Evolutionary conservation across 2,888 invertebrate species (phyloP).

Genomic region (Cryptophagus acutangulus): DNA sequence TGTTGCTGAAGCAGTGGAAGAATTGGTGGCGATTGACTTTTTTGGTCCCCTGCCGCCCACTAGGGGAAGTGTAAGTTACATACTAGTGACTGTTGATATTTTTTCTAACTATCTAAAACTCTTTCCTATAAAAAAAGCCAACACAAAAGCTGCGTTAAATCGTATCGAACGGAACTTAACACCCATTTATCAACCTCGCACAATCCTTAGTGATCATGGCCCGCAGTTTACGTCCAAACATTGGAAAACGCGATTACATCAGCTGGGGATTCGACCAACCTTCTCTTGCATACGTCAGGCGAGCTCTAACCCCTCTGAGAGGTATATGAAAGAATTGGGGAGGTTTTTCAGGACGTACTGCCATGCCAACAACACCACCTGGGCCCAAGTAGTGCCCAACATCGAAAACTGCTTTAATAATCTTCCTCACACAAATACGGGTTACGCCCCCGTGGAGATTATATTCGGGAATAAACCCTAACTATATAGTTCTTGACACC

Average conservation of each 20-base stretch:
- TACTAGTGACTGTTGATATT: slow-evolving; percentile 12
- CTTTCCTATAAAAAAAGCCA: slow-evolving; percentile 9
- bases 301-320: slow-evolving; percentile 4
- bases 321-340: neutral
- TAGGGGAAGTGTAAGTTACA: slow-evolving; percentile 3
- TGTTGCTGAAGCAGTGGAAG: slow-evolving; percentile 7
- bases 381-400: neutral
- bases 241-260: neutral
- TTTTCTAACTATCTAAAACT: slow-evolving; percentile 16
- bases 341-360: neutral
- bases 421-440: neutral
- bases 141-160: slow-evolving; percentile 5
- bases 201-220: neutral
- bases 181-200: neutral
- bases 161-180: neutral
- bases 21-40: slow-evolving; percentile 1
- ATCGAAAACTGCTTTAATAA: neutral
- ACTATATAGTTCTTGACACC: no score
- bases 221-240: neutral
- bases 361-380: neutral
- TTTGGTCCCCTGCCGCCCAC: neutral
- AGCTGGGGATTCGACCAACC: neutral
- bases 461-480: neutral
- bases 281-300: neutral
- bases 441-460: neutral